Percentiles rank a stretch among this genome's conserved stretches.
phyloP scores from a whole-genome alignment of 2,888 invertebrate species.

The Imbricaverruca yamaguchii region DNA sequence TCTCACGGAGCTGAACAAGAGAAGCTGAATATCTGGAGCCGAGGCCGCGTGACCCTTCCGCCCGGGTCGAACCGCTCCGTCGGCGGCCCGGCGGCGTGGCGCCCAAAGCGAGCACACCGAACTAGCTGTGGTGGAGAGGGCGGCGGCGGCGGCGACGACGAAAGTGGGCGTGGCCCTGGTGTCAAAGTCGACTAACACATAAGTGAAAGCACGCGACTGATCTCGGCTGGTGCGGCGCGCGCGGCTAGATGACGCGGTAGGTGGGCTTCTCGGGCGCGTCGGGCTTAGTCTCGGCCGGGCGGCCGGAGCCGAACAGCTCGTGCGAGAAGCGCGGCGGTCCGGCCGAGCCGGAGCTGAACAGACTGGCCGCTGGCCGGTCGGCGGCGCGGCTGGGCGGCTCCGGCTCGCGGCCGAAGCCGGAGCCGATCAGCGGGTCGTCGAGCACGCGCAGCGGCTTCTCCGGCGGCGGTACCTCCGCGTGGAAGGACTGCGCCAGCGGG shows the following conservation, averaged over 20 bases:
- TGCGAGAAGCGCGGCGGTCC: background rate
- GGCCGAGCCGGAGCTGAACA: slow-evolving; percentile 12
- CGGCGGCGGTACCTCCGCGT: background rate
- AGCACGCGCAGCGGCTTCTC: background rate
- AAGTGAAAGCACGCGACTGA: slow-evolving; percentile 16
- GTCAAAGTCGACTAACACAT: background rate
- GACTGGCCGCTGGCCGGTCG: background rate
- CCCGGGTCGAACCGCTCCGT: no score
- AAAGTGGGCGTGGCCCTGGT: background rate
- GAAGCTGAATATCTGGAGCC: background rate
- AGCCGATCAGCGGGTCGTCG: slow-evolving; percentile 4
- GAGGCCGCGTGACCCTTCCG: background rate
- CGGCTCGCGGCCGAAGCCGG: background rate
- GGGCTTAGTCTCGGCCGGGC: background rate
- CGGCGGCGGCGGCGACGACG: background rate
- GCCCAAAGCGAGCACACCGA: background rate
- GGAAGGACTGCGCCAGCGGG: background rate
- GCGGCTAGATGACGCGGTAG: slow-evolving; percentile 5
- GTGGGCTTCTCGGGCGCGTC: background rate
- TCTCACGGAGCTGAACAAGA: slow-evolving; percentile 8
- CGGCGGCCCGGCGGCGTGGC: background rate
- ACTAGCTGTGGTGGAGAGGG: background rate
- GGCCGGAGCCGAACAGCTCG: slow-evolving; percentile 10
- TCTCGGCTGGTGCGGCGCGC: background rate
- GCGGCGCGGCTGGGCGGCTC: background rate